A percentile compares a stretch with the other conserved stretches of the same genome.
Conservation (phyloP, 2,113 vertebrate species). For the Syngnathus scovelli region DNA sequence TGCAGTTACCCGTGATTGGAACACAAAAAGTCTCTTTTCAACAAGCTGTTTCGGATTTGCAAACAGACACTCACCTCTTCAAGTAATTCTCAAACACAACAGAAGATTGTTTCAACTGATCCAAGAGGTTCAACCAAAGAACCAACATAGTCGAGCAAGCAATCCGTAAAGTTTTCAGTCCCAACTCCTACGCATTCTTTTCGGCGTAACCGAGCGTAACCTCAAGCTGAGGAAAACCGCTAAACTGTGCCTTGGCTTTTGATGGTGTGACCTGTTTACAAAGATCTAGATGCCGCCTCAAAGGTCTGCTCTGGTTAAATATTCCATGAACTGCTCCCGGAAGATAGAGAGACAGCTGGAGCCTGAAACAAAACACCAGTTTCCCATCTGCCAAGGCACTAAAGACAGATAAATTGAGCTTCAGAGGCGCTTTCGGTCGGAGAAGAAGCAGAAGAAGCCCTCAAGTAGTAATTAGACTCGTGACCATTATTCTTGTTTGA, state of each 20-base stretch:
- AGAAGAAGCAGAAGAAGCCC: conserved; percentile 45
- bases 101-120: not conserved
- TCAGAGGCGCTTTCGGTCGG: conserved; percentile 19
- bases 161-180: not conserved
- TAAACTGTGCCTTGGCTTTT: not conserved
- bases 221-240: not conserved
- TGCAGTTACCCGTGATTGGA: not conserved
- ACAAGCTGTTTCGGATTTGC: not conserved
- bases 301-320: conserved; percentile 17
- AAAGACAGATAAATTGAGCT: conserved; percentile 22
- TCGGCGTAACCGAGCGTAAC: not conserved
- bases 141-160: not conserved
- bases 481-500: conserved; percentile 48
- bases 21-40: not conserved
- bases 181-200: not conserved
- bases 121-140: not conserved
- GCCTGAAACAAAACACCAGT: conserved; percentile 10
- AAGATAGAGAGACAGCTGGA: conserved; percentile 23
- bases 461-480: conserved; percentile 49
- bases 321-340: conserved; percentile 13
- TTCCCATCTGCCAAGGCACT: conserved; percentile 20
- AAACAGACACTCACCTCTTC: not conserved
- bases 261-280: conserved; percentile 6
- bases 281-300: conserved; percentile 4
- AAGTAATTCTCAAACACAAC: not conserved